Evolutionary conservation across 2,113 vertebrate genomes (phyloP), one percentile per base, ranked within the genome.

Genomic region (Muscicapa adusta): DNA sequence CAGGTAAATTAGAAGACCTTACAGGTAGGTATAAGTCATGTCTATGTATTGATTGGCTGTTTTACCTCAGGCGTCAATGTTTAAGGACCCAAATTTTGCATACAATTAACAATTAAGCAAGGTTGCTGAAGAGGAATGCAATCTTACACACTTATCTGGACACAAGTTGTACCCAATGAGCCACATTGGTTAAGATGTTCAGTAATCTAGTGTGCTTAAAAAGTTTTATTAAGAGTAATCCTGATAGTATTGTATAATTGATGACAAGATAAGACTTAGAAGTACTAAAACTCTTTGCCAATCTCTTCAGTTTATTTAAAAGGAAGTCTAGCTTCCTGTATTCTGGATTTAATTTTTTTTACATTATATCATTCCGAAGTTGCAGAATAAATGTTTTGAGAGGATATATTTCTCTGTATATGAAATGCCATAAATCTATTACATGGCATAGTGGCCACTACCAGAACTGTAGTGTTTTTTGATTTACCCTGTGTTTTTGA

Each of bases 1-100:
- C 0, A 0, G 6, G 14, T 61, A 84, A 76, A 51, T 14, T 8
- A 19, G 33, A 47, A 73, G 3, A 26, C 1, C 47, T 56, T 33
- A 34, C n/a, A 42, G 31, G 14, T 16, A 70, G 33, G 3, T 80
- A 14, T 8, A 54, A 83, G 73, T 12, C 26, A 13, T 43, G 5
- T 38, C 23, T 80, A 5, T n/a, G 4, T 23, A 40, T 36, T 70
- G 75, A 45, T 56, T 75, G 5, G 4, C 23, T 80, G 10, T 47
- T 73, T 48, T 31, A 65, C 54, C 24, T 84, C 50, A 84, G 5
- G 6, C 28, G 6, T 42, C 53, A 90, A 3, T 29, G 3, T 66
- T 53, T 54, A 78, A 51, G 14, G 14, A 65, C 9, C 3, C 10
- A 36, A 3, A 53, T 77, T 84, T 81, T 89, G n/a, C 31, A 53